Evolutionary conservation across 2,888 invertebrate species (phyloP).

Genomic region (Alviniconcha strummeri): DNA sequence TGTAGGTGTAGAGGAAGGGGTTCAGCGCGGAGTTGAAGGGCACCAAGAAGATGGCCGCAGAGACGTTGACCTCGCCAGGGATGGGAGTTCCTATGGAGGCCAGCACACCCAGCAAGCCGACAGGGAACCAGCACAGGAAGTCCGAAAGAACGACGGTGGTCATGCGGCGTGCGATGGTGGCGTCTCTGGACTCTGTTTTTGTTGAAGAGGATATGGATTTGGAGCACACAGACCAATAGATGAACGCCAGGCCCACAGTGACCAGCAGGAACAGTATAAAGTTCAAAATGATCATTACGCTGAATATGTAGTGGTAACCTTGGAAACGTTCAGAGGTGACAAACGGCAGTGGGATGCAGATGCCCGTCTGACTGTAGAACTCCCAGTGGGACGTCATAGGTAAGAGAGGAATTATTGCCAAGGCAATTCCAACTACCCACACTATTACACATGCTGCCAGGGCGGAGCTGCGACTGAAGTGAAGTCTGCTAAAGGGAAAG

Average conservation of each 20-base stretch:
- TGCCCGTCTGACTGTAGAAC: conserved; percentile 62
- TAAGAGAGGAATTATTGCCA: conserved; percentile 51
- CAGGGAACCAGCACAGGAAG: no score
- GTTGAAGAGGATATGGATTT: not conserved
- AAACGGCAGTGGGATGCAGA: conserved; percentile 70
- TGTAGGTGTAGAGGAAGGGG: no score
- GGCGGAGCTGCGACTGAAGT: not conserved
- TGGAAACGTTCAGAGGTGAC: conserved; percentile 65
- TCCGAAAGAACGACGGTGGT: no score
- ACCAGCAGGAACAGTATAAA: conserved; percentile 64
- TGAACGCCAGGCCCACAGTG: conserved; percentile 61
- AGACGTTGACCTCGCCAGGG: no score
- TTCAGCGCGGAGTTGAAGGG: no score
- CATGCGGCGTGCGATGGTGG: not conserved
- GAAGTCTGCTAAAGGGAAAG: conserved; percentile 13
- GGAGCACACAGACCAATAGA: conserved; percentile 59
- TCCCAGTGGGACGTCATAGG: conserved; percentile 48
- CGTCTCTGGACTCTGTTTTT: not conserved
- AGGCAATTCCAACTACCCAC: conserved; percentile 56
- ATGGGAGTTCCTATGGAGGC: no score
- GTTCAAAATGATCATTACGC: conserved; percentile 39
- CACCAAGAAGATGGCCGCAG: no score
- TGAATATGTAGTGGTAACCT: conserved; percentile 70
- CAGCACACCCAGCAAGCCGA: no score
- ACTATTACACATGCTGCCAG: conserved; percentile 41